A percentile compares a stretch with the other conserved stretches of the same genome.
These are phyloP conservation scores for Trichogramma evanescens DNA, from an alignment of 2,888 invertebrate species.

Conservation along the genomic window DNA sequence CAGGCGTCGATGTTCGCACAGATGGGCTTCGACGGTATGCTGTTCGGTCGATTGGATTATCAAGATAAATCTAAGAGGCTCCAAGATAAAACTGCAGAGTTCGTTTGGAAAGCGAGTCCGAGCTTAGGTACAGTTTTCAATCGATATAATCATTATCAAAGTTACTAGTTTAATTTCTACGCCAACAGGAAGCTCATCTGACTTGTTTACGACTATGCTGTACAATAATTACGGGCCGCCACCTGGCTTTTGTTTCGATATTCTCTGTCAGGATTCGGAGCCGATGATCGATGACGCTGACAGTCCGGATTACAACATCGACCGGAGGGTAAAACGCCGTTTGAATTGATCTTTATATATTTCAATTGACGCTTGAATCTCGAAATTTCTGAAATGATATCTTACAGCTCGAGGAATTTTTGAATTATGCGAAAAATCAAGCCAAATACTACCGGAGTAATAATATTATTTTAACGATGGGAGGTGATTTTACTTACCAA, in stretches of 20 bases:
- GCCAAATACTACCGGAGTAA: conserved; percentile 58
- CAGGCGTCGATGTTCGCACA: conserved; percentile 69
- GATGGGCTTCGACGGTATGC: conserved; percentile 84
- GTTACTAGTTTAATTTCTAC: conserved; percentile 1
- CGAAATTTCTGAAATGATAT: background rate
- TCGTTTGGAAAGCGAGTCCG: conserved; percentile 74
- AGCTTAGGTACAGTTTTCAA: conserved; percentile 55
- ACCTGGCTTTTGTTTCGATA: conserved; percentile 87
- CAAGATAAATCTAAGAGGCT: conserved; percentile 67
- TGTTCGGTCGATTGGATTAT: conserved; percentile 81
- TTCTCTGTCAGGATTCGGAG: conserved; percentile 67
- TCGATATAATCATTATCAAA: background rate
- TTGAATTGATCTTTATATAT: background rate
- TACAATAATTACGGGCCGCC: conserved; percentile 81
- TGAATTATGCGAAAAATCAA: conserved; percentile 55
- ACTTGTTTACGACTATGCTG: conserved; percentile 77
- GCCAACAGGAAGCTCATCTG: conserved; percentile 50
- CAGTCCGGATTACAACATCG: conserved; percentile 78
- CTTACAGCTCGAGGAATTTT: conserved; percentile 47
- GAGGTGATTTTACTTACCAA: conserved; percentile 83
- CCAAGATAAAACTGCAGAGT: conserved; percentile 61
- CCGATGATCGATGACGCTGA: conserved; percentile 78
- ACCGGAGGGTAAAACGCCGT: conserved; percentile 55
- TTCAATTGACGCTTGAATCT: conserved; percentile 14
- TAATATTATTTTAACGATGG: conserved; percentile 82